Evolutionary conservation across 2,888 invertebrate genomes (phyloP).

Genomic region (Limnephilus marmoratus): DNA sequence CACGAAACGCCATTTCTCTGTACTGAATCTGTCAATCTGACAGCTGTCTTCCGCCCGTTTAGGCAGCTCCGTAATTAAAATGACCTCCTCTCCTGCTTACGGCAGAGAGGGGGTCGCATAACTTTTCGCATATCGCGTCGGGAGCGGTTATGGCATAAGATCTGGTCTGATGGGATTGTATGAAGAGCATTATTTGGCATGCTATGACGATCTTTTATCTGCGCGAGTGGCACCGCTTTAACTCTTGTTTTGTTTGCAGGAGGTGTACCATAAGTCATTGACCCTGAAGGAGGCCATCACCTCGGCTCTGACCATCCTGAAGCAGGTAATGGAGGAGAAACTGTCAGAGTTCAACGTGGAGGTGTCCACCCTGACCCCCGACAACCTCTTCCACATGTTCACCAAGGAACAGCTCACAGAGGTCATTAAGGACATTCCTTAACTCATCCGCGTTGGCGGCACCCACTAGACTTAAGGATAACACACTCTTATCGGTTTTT

Average conservation of each 20-base stretch:
- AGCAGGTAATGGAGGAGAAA: conserved; percentile 99
- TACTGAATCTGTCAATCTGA: too few relatives aligned
- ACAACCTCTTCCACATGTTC: conserved; percentile 91
- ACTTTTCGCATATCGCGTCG: too few relatives aligned
- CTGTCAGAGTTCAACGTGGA: conserved; percentile 97
- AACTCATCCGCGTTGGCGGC: conserved; percentile 67
- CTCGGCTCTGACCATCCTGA: conserved; percentile 93
- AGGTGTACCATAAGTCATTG: conserved; percentile 90
- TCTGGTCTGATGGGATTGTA: too few relatives aligned
- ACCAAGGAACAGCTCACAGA: conserved; percentile 93
- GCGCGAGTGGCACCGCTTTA: too few relatives aligned
- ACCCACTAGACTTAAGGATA: conserved; percentile 39
- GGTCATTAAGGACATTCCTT: conserved; percentile 88
- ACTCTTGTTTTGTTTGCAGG: conserved; percentile 73
- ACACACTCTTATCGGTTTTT: conserved; percentile 26
- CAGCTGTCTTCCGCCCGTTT: too few relatives aligned
- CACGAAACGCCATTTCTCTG: too few relatives aligned
- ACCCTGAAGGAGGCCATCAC: conserved; percentile 95
- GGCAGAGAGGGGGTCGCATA: too few relatives aligned
- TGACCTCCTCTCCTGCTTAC: too few relatives aligned
- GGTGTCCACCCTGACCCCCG: conserved; percentile 94
- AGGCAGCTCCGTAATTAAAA: too few relatives aligned
- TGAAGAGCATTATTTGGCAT: too few relatives aligned
- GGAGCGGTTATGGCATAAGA: too few relatives aligned
- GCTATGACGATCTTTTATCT: too few relatives aligned